Evolutionary conservation across 2,888 invertebrate genomes (phyloP), one percentile per base, ranked within the genome.

Genomic region (Petrophora chlorosata): DNA sequence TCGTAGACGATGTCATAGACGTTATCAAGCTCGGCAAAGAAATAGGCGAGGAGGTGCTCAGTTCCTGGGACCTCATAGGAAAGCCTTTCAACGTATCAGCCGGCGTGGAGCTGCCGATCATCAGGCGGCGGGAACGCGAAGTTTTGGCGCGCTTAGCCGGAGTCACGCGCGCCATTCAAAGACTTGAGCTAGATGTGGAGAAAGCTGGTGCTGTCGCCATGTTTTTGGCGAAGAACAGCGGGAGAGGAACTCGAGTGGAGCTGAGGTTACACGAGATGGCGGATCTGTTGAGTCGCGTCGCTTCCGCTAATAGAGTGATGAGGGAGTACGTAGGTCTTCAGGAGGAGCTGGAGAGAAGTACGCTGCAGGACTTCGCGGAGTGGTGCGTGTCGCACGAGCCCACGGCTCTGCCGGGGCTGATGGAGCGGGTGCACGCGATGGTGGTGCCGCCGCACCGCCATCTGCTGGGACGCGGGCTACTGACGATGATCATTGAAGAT

Each of bases 321-420:
- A 73, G 90, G 52, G 89, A 90, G 40, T 93, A 94, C 68, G 89
- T 92, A 41, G 74, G 82, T 1, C 67, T 90, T 34, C 87, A 90
- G 56, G 77, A 87, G 19, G 86, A 86, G 47, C 81, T 93, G 58
- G 94, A 95, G 72, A 74, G 85, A 55, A 85, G 87, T 49, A 96
- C 96, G 3, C 70, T 96, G 56, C 89, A 94, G 67, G 92, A 93
- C 67, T 96, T 95, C 70, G 95, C 95, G 0, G 89, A 87, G 57
- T 92, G 92, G 82, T 93, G 93, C 28, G 93, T 95, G 1, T 93
- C 95, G 0, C 94, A 94, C 61, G 92, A 92, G 63, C 82, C 92
- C 0, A 86, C 92, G 30, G 94, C 94, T 2, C 83, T 95, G 42
- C 92, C 92, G 17, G 92, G 92, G 52, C 69, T 94, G 14, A 76